Evolutionary conservation across 2,888 invertebrate genomes (phyloP).

Genomic region (Hecatera dysodea): DNA sequence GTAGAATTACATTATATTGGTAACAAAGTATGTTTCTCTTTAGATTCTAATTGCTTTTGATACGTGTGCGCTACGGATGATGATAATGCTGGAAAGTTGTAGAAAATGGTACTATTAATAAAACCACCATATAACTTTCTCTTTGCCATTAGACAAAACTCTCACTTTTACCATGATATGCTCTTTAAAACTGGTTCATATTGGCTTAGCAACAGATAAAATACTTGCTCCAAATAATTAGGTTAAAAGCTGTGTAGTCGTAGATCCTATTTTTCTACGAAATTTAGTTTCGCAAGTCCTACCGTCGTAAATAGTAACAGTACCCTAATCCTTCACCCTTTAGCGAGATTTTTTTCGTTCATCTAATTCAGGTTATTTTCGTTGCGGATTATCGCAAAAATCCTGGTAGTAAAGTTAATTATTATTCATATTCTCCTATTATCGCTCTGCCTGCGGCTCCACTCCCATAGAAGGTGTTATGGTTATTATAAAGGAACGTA

Average conservation of each 20-base stretch:
- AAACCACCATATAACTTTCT: conserved; percentile 54
- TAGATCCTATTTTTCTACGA: conserved; percentile 3
- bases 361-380: not conserved
- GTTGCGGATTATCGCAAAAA: not conserved
- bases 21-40: conserved; percentile 20
- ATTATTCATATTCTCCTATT: not conserved
- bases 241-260: conserved; percentile 9
- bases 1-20: conserved; percentile 18
- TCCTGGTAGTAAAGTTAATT: not conserved
- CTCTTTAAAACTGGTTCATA: not conserved
- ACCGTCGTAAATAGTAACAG: conserved; percentile 29
- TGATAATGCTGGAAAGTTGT: conserved; percentile 40
- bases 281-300: conserved; percentile 5
- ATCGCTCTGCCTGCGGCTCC: too few relatives aligned
- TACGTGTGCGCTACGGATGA: conserved; percentile 12
- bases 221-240: conserved; percentile 21
- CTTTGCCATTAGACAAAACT: conserved; percentile 31
- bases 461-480: not conserved
- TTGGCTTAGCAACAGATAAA: conserved; percentile 9
- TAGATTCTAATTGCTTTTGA: conserved; percentile 30
- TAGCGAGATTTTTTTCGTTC: conserved; percentile 8
- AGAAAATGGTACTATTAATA: conserved; percentile 48
- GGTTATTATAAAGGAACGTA: not conserved
- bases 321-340: conserved; percentile 32
- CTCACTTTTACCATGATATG: conserved; percentile 34